Evolutionary conservation across 2,113 vertebrate genomes (phyloP), one percentile per base, ranked within the genome.

Genomic region (Cacatua alba): DNA sequence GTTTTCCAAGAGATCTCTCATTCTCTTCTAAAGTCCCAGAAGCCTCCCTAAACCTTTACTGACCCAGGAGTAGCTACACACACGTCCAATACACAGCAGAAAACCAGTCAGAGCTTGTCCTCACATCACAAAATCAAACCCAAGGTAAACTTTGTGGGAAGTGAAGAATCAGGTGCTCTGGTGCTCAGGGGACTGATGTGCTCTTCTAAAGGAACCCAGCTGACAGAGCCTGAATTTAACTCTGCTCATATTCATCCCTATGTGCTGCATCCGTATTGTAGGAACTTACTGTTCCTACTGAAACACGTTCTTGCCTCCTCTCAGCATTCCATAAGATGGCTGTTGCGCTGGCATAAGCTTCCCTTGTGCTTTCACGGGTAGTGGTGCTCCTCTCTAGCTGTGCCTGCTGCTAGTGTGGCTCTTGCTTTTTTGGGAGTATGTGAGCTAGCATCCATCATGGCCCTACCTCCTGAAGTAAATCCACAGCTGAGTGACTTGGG

Each of bases 401-500:
- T 20, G 7, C 15, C 63, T 86, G 69, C 55, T 65, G 33, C 81
- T 92, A 52, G 24, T 52, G 82, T 62, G 71, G 75, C 88, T 88
- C 70, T 44, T 37, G 72, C 57, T 49, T 94, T 94, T 95, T 70
- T 76, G 46, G 75, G 87, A 72, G 64, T 4, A 84, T 43, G 23
- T 35, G 39, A 53, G 4, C 0, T 31, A 90, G 57, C 69, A 87
- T 35, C 82, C 86, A 72, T 51, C 78, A 31, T 13, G 62, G 52
- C 65, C 84, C 12, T 33, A 76, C 72, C 67, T 88, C 57, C 81
- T 67, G 63, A 92, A 83, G 72, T 33, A 94, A 86, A 90, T 67
- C 92, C 92, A 71, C 77, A 91, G 92, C 88, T 96, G 95, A 96
- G 52, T 19, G 48, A 10, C 25, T 80, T 72, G 95, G 94, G 71